Evolutionary conservation across 1,140 invertebrate genomes (phyloP), one percentile per base, ranked within the genome.

Genomic region (Gerris buenoi): DNA sequence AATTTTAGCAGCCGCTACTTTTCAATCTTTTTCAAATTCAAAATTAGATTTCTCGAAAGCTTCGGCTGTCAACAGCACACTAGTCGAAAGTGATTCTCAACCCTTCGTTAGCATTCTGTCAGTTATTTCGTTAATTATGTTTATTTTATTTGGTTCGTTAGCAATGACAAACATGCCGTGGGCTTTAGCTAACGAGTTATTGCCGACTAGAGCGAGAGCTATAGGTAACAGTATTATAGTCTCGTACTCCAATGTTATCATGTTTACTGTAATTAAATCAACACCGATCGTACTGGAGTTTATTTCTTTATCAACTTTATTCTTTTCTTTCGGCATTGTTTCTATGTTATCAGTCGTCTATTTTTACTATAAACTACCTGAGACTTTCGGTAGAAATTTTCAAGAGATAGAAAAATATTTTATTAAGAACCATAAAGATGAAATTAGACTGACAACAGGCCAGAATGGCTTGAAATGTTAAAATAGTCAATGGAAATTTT

Each of bases 371-470:
- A 82, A 83, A 67, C 74, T 90, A 27, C 88, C 88, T 1, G 89
- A 91, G 78, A 91, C 88, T 0, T 81, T 87, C 67, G 86, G 86
- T 0, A 86, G 84, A 74, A 83, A 77, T 13, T 80, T 90, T 64
- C 68, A 70, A 14, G 79, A 84, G 68, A 83, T 83, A 70, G 80
- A 82, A 72, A 70, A 73, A n/a, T 75, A 75, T 68, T 79, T 79
- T 68, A 25, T 2, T 3, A 67, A 64, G 63, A 3, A 29, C 18
- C 25, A n/a, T 29, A 18, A 27, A 29, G 1, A 18, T 64, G 63
- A 64, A 2, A 15, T 29, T 33, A 60, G n/a, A n/a, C n/a, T n/a
- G n/a, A n/a, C n/a, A n/a, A n/a, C n/a, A n/a, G n/a, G n/a, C n/a
- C n/a, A n/a, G n/a, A n/a, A n/a, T n/a, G n/a, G n/a, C n/a, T n/a